Evolutionary conservation across 2,797 vertebrate species (phyloP).

Genomic region (Enteromius mattozi): DNA sequence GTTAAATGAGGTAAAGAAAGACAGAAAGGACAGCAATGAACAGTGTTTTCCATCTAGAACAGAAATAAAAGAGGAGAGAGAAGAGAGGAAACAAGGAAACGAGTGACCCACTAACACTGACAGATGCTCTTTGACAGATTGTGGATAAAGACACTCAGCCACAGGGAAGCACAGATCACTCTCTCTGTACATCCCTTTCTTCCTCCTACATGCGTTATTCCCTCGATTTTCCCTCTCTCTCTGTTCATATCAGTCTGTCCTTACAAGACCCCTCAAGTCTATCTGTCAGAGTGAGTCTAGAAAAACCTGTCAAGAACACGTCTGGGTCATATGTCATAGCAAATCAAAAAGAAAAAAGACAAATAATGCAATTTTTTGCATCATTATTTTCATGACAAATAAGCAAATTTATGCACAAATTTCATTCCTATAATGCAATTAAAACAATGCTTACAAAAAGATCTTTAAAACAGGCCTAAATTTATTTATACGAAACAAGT

Average conservation of each 20-base stretch:
- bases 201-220: not conserved
- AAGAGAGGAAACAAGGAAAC: not conserved
- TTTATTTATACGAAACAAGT: not conserved
- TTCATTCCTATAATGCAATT: not conserved
- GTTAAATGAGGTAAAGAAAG: slow-evolving; percentile 24
- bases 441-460: no score
- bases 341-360: not conserved
- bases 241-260: not conserved
- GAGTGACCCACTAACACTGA: slow-evolving; percentile 54
- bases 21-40: not conserved
- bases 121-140: slow-evolving; percentile 59
- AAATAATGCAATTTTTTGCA: no score
- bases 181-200: slow-evolving; percentile 17
- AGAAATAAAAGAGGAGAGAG: not conserved
- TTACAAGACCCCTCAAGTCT: not conserved
- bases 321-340: not conserved
- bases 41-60: not conserved
- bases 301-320: not conserved
- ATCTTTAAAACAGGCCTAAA: not conserved
- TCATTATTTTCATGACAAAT: not conserved
- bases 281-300: not conserved
- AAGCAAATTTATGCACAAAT: not conserved
- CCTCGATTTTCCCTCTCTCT: not conserved
- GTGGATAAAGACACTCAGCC: slow-evolving; percentile 33
- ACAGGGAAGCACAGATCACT: slow-evolving; percentile 10